Evolutionary conservation across 2,113 vertebrate genomes (phyloP).

Genomic region (Anolis sagrei): DNA sequence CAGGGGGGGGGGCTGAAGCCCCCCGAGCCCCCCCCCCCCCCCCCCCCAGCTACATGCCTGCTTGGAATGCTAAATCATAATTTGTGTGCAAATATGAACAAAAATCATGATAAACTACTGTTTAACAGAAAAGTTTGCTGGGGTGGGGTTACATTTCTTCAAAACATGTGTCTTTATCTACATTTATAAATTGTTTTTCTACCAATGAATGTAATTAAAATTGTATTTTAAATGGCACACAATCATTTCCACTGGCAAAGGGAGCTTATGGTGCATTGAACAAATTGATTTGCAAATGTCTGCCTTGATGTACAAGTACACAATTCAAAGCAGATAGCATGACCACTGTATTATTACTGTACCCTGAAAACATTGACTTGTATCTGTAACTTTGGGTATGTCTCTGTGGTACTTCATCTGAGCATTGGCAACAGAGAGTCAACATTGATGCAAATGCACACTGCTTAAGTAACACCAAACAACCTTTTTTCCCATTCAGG

Average conservation of each 20-base stretch:
- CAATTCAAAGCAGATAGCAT: not conserved
- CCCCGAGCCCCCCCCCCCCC: too few species aligned
- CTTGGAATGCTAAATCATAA: not conserved
- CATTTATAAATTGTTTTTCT: not conserved
- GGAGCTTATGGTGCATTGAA: too few species aligned
- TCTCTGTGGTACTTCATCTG: not conserved
- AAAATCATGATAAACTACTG: not conserved
- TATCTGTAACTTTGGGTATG: not conserved
- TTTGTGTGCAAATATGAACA: not conserved
- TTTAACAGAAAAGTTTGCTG: not conserved
- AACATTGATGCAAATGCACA: not conserved
- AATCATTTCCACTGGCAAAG: too few species aligned
- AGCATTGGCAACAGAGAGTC: not conserved
- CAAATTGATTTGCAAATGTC: too few species aligned
- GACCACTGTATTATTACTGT: not conserved
- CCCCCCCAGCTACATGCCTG: too few species aligned
- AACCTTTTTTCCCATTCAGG: slow-evolving; percentile 72
- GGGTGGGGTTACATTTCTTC: not conserved
- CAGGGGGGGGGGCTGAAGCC: too few species aligned
- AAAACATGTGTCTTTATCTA: not conserved
- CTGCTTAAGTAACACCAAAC: not conserved
- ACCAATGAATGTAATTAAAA: not conserved
- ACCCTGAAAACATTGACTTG: not conserved
- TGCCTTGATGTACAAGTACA: too few species aligned
- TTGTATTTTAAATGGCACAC: not conserved